Evolutionary conservation across 1,140 invertebrate species (phyloP).

Genomic region (Calliopsis andreniformis): DNA sequence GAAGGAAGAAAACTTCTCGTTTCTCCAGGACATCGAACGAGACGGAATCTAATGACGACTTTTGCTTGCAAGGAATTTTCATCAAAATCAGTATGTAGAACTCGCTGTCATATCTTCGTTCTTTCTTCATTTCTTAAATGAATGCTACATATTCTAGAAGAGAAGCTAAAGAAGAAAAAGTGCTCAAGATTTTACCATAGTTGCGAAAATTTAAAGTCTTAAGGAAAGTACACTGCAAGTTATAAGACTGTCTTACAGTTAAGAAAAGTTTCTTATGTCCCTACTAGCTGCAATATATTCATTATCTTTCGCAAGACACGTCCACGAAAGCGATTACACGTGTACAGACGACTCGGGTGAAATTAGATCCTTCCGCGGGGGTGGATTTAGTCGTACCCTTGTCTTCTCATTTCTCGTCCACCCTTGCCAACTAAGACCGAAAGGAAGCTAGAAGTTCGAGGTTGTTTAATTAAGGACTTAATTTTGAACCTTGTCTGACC

Average conservation of each 20-base stretch:
- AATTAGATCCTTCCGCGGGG: constrained; percentile 54
- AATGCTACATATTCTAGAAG: too few species aligned
- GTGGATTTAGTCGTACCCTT: constrained; percentile 43
- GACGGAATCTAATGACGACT: background rate
- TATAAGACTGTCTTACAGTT: background rate
- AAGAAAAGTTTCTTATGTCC: background rate
- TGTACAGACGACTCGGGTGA: constrained; percentile 13
- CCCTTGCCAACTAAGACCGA: background rate
- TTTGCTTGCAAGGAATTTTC: background rate
- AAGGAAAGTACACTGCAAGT: background rate
- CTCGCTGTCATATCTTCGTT: too few species aligned
- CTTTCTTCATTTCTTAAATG: too few species aligned
- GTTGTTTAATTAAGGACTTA: constrained; percentile 57
- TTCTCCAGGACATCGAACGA: background rate
- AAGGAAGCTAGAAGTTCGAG: background rate
- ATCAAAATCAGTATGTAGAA: too few species aligned
- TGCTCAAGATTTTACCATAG: too few species aligned
- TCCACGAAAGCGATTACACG: constrained; percentile 32
- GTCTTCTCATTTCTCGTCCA: constrained; percentile 22
- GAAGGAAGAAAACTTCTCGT: background rate
- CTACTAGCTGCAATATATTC: constrained; percentile 25
- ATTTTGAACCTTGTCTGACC: constrained; percentile 31
- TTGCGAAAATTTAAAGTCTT: too few species aligned
- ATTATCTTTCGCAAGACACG: constrained; percentile 31
- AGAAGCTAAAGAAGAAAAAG: too few species aligned